phyloP scores from a whole-genome alignment of 2,888 invertebrate species.

The Protodeltote pygarga region DNA sequence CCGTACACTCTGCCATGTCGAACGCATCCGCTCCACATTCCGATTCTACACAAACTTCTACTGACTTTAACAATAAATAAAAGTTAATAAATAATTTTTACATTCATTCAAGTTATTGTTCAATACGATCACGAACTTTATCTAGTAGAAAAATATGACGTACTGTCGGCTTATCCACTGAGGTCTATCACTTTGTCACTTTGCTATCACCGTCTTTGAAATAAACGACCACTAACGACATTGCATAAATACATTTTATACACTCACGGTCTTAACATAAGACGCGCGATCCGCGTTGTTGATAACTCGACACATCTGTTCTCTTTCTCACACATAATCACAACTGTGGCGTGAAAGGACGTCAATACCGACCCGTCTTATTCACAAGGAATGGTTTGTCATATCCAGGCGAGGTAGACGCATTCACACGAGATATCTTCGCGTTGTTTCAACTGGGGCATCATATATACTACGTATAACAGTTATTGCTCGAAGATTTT shows the following conservation, averaged over 20 bases:
- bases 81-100: slow-evolving; percentile 69
- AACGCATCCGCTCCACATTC: slow-evolving; percentile 61
- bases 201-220: slow-evolving; percentile 68
- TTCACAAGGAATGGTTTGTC: slow-evolving; percentile 40
- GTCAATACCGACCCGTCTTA: slow-evolving; percentile 27
- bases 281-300: slow-evolving; percentile 54
- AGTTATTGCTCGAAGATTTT: slow-evolving; percentile 58
- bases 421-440: slow-evolving; percentile 21
- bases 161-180: slow-evolving; percentile 50
- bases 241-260: slow-evolving; percentile 67
- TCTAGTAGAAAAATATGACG: slow-evolving; percentile 71
- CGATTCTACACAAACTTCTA: slow-evolving; percentile 52
- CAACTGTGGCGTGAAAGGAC: slow-evolving; percentile 32
- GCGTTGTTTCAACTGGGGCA: slow-evolving; percentile 15
- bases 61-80: slow-evolving; percentile 75
- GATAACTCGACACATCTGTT: slow-evolving; percentile 34
- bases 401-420: slow-evolving; percentile 36
- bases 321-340: slow-evolving; percentile 35
- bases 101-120: slow-evolving; percentile 64
- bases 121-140: slow-evolving; percentile 68
- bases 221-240: slow-evolving; percentile 52
- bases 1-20: slow-evolving; percentile 33
- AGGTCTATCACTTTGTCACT: slow-evolving; percentile 68
- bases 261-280: slow-evolving; percentile 68
- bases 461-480: slow-evolving; percentile 34